Conservation (phyloP, 2,888 invertebrate species). For the Allacma fusca region DNA sequence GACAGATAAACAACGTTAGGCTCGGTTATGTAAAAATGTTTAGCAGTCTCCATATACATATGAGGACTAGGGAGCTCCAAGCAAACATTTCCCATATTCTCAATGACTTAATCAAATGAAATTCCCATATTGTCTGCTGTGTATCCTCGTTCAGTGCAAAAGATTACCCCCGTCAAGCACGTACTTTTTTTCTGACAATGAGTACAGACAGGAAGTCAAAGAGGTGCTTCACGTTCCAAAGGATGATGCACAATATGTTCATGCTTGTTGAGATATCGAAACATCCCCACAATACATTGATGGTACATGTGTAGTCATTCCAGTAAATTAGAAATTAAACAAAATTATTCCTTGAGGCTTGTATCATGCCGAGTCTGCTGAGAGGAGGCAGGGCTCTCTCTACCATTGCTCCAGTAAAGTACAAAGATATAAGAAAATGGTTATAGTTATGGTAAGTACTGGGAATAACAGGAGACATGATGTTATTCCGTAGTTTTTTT, state of each 20-base stretch:
- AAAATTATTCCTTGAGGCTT: background rate
- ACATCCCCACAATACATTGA: background rate
- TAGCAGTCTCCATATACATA: background rate
- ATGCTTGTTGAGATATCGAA: too few species aligned
- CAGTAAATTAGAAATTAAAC: constrained; percentile 4
- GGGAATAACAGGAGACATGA: background rate
- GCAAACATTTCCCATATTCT: background rate
- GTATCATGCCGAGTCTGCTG: too few species aligned
- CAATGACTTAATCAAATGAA: constrained; percentile 5
- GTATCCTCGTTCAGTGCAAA: too few species aligned
- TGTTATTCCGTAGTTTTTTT: background rate
- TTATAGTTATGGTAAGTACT: constrained; percentile 7
- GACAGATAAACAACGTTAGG: background rate
- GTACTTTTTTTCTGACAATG: too few species aligned
- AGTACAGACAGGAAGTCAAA: too few species aligned
- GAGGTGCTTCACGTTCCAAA: too few species aligned
- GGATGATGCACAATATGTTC: too few species aligned
- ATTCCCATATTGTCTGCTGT: background rate
- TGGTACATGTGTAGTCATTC: background rate
- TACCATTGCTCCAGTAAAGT: too few species aligned
- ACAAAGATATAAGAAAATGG: too few species aligned
- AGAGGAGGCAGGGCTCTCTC: too few species aligned
- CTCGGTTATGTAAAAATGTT: background rate
- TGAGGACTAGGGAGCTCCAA: background rate
- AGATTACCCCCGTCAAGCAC: too few species aligned